Evolutionary conservation across 2,888 invertebrate genomes (phyloP).

Genomic region (Heliconius ethilla): DNA sequence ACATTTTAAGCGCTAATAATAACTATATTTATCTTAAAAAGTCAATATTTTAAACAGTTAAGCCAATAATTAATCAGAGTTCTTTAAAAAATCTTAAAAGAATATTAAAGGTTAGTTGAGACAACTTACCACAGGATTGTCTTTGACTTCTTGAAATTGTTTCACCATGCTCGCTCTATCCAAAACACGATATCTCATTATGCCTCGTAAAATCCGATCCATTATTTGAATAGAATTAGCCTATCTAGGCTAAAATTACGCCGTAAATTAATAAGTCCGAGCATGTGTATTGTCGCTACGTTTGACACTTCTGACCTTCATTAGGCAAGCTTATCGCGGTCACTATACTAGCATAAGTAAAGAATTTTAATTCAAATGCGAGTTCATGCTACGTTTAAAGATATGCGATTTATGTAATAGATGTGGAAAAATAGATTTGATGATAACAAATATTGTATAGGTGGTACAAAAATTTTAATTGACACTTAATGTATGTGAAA

Average conservation of each 20-base stretch:
- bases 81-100: conserved; percentile 13
- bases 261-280: conserved; percentile 28
- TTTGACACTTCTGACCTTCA: conserved; percentile 78
- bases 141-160: conserved; percentile 93
- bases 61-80: neutral
- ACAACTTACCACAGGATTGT: conserved; percentile 90
- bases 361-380: conserved; percentile 8
- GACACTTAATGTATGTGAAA: neutral
- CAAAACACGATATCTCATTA: conserved; percentile 92
- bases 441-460: conserved; percentile 2
- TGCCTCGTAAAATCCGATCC: conserved; percentile 94
- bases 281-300: conserved; percentile 45
- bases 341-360: conserved; percentile 23
- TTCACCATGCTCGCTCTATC: conserved; percentile 93
- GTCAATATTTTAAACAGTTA: neutral
- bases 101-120: conserved; percentile 44
- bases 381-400: conserved; percentile 1
- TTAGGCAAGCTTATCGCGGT: conserved; percentile 63
- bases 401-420: conserved; percentile 1
- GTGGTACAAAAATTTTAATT: neutral
- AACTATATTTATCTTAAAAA: neutral
- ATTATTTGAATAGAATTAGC: conserved; percentile 70
- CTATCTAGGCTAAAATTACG: conserved; percentile 37
- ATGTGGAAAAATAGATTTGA: neutral
- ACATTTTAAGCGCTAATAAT: conserved; percentile 10